Evolutionary conservation across 2,888 invertebrate genomes (phyloP).

Genomic region (Sceliomorpha sp.): DNA sequence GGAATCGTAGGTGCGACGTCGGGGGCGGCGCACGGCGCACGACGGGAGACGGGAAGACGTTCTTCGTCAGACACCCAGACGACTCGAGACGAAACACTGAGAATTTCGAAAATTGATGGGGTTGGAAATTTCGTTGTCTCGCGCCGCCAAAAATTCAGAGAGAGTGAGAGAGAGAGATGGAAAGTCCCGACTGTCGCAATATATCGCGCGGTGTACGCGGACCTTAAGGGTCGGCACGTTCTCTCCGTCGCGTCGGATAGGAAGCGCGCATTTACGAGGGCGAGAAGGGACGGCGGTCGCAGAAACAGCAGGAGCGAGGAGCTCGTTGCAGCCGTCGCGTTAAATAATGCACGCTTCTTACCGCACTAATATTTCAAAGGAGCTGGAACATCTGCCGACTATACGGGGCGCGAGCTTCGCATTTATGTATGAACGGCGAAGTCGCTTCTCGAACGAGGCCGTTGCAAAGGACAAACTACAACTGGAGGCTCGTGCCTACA

Average conservation of each 20-base stretch:
- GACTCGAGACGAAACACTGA: too few species aligned
- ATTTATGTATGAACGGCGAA: conserved; percentile 67
- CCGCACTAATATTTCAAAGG: conserved; percentile 69
- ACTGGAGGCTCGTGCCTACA: conserved; percentile 40
- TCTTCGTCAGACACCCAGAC: too few species aligned
- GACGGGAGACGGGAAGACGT: too few species aligned
- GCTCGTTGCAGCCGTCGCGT: conserved; percentile 59
- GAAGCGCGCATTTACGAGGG: conserved; percentile 45
- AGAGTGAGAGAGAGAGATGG: conserved; percentile 15
- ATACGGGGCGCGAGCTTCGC: conserved; percentile 62
- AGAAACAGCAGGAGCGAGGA: conserved; percentile 52
- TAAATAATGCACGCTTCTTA: conserved; percentile 71
- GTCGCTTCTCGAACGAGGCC: conserved; percentile 52
- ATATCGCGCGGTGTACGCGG: conserved; percentile 41
- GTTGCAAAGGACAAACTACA: conserved; percentile 55
- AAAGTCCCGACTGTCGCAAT: conserved; percentile 40
- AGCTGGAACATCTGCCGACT: conserved; percentile 59
- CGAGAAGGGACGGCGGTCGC: conserved; percentile 45
- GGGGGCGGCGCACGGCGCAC: too few species aligned
- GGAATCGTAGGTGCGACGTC: too few species aligned
- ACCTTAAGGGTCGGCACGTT: conserved; percentile 33
- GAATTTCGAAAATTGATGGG: too few species aligned
- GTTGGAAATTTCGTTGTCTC: conserved; percentile 18
- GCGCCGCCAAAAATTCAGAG: conserved; percentile 5
- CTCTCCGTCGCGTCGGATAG: conserved; percentile 39